Evolutionary conservation across 2,888 invertebrate genomes (phyloP).

Genomic region (Ligdia adustata): DNA sequence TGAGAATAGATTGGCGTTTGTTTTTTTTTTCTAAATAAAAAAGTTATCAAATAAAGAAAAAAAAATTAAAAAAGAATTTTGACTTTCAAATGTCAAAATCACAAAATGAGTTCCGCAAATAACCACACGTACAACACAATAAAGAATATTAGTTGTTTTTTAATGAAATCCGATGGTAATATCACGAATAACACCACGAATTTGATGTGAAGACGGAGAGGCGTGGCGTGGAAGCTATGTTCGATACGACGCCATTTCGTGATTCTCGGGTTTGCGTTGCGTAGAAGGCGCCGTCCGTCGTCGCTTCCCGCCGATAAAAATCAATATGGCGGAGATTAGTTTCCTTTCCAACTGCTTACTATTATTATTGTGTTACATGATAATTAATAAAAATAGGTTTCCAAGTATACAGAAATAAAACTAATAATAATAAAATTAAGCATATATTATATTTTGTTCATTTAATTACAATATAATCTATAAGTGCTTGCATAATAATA

Average conservation of each 20-base stretch:
- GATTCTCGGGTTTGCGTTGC: constrained; percentile 21
- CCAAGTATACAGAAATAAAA: no score
- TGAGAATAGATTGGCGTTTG: constrained; percentile 67
- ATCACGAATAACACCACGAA: constrained; percentile 1
- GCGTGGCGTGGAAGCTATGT: constrained; percentile 32
- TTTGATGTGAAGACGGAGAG: constrained; percentile 13
- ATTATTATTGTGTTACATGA: no score
- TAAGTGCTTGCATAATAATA: no score
- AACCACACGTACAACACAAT: neutral
- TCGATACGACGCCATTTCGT: constrained; percentile 53
- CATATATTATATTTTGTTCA: no score
- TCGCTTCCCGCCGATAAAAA: neutral
- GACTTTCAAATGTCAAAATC: constrained; percentile 17
- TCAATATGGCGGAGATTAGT: constrained; percentile 18
- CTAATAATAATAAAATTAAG: no score
- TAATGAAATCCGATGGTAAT: constrained; percentile 8
- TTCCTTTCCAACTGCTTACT: neutral
- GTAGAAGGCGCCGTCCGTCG: neutral
- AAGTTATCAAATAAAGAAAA: constrained; percentile 50
- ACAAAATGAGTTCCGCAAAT: constrained; percentile 13
- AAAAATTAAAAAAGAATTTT: constrained; percentile 48
- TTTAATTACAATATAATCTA: no score
- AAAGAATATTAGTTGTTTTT: neutral
- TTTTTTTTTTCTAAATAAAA: constrained; percentile 68
- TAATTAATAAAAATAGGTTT: no score